Evolutionary conservation across 2,888 invertebrate species (phyloP).

Genomic region (Periphyllus acericola): DNA sequence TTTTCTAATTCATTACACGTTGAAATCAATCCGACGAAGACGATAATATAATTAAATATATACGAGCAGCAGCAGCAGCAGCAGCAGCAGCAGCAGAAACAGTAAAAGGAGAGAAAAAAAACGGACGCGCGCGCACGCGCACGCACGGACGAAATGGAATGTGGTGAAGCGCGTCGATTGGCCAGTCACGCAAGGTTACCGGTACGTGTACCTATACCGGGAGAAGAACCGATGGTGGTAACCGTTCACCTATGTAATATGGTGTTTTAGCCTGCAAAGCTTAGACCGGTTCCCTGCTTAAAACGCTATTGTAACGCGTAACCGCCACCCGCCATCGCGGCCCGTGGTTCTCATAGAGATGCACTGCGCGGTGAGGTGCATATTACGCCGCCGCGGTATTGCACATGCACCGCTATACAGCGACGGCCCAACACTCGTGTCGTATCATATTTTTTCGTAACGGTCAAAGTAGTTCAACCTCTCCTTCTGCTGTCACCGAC

Average conservation of each 20-base stretch:
- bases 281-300: not conserved
- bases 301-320: no score
- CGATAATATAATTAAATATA: conserved; percentile 33
- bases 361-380: no score
- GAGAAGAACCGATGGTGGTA: not conserved
- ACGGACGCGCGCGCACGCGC: not conserved
- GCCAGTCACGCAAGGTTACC: conserved; percentile 21
- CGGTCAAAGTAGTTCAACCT: no score
- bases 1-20: conserved; percentile 59
- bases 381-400: no score
- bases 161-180: not conserved
- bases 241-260: not conserved
- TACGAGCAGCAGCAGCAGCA: not conserved
- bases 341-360: no score
- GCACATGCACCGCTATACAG: no score
- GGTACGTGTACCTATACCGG: not conserved
- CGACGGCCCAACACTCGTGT: no score
- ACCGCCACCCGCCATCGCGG: no score
- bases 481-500: no score
- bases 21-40: conserved; percentile 49
- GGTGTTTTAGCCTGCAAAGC: not conserved
- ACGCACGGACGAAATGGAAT: conserved; percentile 24
- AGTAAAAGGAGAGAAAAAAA: not conserved
- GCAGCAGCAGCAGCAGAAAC: no score
- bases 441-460: no score